Evolutionary conservation across 2,113 vertebrate species (phyloP).

Genomic region (Tragelaphus buxtoni): DNA sequence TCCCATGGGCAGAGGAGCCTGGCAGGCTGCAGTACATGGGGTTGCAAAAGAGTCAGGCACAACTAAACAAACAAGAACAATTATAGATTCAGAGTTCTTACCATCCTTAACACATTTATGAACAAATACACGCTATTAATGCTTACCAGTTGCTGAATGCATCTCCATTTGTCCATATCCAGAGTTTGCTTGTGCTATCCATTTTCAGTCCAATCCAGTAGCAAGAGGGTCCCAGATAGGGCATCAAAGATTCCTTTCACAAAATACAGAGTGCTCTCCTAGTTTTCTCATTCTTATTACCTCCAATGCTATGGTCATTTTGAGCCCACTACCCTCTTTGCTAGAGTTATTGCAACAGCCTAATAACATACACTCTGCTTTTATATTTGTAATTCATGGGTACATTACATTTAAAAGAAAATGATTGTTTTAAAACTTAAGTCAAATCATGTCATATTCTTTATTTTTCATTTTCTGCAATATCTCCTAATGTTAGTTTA

Average conservation of each 20-base stretch:
- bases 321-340: not conserved
- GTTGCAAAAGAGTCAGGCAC: not conserved
- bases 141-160: not conserved
- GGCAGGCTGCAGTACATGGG: not conserved
- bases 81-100: not conserved
- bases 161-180: conserved; percentile 28
- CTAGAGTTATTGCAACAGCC: not conserved
- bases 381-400: not conserved
- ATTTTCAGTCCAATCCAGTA: conserved; percentile 56
- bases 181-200: not conserved
- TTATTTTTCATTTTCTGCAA: not conserved
- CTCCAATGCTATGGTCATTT: not conserved
- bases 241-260: conserved; percentile 10
- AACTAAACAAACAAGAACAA: not conserved
- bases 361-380: not conserved
- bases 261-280: not conserved
- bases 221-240: not conserved
- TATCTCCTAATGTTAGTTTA: not conserved
- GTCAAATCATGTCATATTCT: not conserved
- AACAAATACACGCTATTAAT: not conserved
- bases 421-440: not conserved
- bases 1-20: not conserved
- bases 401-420: not conserved
- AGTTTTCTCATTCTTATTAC: not conserved
- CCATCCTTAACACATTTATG: not conserved